Evolutionary conservation across 2,888 invertebrate species (phyloP), one percentile per base, ranked within the genome.

Genomic region (Sacculina carcini): DNA sequence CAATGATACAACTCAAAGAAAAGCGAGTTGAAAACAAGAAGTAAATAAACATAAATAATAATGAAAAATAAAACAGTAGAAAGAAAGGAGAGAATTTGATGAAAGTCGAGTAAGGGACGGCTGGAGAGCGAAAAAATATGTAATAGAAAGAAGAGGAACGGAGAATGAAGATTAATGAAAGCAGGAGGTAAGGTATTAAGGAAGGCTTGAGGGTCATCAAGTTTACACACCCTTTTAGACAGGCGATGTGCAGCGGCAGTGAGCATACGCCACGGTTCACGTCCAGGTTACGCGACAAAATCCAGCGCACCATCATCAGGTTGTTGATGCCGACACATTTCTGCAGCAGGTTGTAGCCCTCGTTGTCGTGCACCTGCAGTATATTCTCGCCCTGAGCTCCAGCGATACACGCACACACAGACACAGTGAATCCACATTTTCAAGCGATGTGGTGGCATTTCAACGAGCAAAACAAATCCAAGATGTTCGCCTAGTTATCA

Each of bases 191-290:
- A 51, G 16, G 21, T 29, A n/a, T 42, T 34, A 31, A 44, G 10
- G 32, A 34, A 4, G 28, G 48, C 21, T 19, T 54, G 38, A 42
- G n/a, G n/a, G n/a, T n/a, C n/a, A n/a, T n/a, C n/a, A n/a, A n/a
- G n/a, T 52, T 51, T 26, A 58, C 61, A 60, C 62, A 72, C 65
- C 79, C 80, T 60, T 76, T 74, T 32, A 75, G 66, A 56, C 78
- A 78, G 19, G 80, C 79, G 53, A 80, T 75, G 62, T 80, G 79
- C 48, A 79, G 65, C 2, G 80, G 79, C 49, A 78, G 67, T 56
- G 78, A 79, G 62, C 80, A 80, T n/a, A 75, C 73, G 56, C 76
- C 76, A 21, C 76, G 66, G 63, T 78, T 77, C 3, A 76, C 72
- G 62, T 78, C 77, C 31, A 65, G 60, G 62, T 76, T 76, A 42